Percentiles rank a stretch among this genome's conserved stretches.
Evolutionary conservation across 30 jellyfish, hydroid and myxozoan species (phyloP).

Genomic region (Pelagia noctiluca): DNA sequence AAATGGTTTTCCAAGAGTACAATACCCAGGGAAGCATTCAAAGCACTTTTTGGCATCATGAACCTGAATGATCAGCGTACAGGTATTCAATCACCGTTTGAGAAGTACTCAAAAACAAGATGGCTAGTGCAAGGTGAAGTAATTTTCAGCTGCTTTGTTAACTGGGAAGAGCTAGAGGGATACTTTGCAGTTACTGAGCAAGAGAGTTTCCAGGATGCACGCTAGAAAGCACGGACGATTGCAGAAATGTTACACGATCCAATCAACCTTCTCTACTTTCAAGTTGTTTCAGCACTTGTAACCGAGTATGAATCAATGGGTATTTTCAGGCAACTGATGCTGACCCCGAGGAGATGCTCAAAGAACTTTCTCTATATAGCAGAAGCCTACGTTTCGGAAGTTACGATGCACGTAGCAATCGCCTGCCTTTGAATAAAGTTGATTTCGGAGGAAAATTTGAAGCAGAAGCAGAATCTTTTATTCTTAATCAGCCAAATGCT

Average conservation of each 20-base stretch:
- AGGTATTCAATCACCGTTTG: constrained; percentile 64
- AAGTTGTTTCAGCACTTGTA: constrained; percentile 67
- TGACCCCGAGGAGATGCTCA: constrained; percentile 72
- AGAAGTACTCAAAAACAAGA: constrained; percentile 58
- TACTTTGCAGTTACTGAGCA: too few species aligned
- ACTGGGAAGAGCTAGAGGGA: constrained; percentile 79
- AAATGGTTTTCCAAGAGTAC: constrained; percentile 81
- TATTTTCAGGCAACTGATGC: constrained; percentile 80
- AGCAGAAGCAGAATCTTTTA: constrained; percentile 27
- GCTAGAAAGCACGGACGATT: constrained; percentile 72
- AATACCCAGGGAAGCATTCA: constrained; percentile 72
- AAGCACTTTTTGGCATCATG: constrained; percentile 43
- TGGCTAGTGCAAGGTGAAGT: constrained; percentile 79
- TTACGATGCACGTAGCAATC: constrained; percentile 40
- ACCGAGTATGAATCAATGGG: constrained; percentile 70
- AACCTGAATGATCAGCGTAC: constrained; percentile 62
- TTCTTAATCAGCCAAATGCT: constrained; percentile 29
- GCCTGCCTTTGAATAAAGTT: constrained; percentile 45
- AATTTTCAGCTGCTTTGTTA: constrained; percentile 54
- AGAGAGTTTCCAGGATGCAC: constrained; percentile 49
- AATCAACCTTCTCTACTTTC: constrained; percentile 55
- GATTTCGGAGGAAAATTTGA: constrained; percentile 69
- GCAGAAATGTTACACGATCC: constrained; percentile 67
- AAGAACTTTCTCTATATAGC: constrained; percentile 35
- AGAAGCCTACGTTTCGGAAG: constrained; percentile 49